Conservation (phyloP, 2,797 vertebrate species). For the Malurus leucopterus region DNA sequence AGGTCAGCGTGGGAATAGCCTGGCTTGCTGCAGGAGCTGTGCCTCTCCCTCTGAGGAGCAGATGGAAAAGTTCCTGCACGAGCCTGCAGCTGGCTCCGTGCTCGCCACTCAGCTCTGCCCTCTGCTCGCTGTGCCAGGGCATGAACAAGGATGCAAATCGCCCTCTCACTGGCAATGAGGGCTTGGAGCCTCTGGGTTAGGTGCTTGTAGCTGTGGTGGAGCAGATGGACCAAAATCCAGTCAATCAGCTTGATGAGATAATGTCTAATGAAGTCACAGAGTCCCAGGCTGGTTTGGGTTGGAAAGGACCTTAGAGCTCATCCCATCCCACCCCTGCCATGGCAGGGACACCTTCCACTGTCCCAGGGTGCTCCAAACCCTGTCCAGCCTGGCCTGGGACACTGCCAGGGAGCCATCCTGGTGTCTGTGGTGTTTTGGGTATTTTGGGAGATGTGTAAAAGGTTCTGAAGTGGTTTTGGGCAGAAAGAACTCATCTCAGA, state of each 20-base stretch:
- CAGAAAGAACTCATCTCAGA: background rate
- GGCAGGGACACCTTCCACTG: background rate
- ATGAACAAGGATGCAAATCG: rapidly evolving
- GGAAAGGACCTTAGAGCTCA: background rate
- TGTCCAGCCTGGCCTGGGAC: background rate
- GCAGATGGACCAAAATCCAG: rapidly evolving
- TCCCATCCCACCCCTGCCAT: rapidly evolving
- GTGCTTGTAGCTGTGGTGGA: rapidly evolving
- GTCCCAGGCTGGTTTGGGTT: background rate
- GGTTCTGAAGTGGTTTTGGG: background rate
- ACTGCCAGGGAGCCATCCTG: background rate
- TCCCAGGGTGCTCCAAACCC: background rate
- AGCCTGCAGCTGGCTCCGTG: rapidly evolving
- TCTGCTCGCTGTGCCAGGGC: background rate
- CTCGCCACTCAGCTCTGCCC: background rate
- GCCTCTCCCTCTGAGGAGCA: background rate
- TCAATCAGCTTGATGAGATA: background rate
- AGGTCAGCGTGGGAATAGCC: background rate
- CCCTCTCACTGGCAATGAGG: rapidly evolving
- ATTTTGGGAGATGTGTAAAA: rapidly evolving
- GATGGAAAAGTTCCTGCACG: background rate
- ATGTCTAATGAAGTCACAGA: background rate
- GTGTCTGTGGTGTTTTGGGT: background rate
- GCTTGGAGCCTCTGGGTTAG: background rate
- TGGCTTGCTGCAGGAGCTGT: background rate